A percentile compares a stretch with the other conserved stretches of the same genome.
These are phyloP conservation scores for Stratiomys singularior DNA, from an alignment of 2,888 invertebrate genomes.

Conservation along the genomic window DNA sequence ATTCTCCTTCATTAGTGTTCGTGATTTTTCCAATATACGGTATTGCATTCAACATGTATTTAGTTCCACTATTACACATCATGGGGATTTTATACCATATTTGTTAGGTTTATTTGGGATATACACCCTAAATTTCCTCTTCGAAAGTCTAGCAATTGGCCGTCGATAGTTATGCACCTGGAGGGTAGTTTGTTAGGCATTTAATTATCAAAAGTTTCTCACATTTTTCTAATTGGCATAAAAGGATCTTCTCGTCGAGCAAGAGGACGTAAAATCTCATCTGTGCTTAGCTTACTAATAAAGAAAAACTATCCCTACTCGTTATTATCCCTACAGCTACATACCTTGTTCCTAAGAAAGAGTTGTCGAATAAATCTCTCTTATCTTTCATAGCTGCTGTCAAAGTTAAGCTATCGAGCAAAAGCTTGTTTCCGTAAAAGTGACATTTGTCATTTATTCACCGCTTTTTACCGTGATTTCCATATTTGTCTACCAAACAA, in stretches of 20 bases:
- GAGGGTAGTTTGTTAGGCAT: not conserved
- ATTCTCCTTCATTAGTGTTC: too few species aligned
- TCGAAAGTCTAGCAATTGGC: not conserved
- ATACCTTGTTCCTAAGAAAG: not conserved
- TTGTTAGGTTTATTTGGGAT: not conserved
- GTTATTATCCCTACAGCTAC: not conserved
- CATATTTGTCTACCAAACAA: not conserved
- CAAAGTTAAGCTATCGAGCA: not conserved
- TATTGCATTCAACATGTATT: too few species aligned
- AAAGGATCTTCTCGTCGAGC: not conserved
- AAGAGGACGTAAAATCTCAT: not conserved
- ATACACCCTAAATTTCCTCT: not conserved
- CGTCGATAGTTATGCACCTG: not conserved
- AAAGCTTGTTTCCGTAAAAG: too few species aligned
- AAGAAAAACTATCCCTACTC: not conserved
- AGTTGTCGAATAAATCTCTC: not conserved
- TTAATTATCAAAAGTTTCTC: not conserved
- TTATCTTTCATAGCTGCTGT: not conserved
- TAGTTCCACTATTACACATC: not conserved
- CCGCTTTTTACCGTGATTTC: not conserved
- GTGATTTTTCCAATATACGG: not conserved
- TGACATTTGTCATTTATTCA: not conserved
- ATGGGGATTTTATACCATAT: not conserved
- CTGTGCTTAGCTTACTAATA: not conserved
- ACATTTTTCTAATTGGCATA: not conserved